Base-by-base conservation (phyloP, 2,797 vertebrate species). In the Anolis apletophallus region DNA sequence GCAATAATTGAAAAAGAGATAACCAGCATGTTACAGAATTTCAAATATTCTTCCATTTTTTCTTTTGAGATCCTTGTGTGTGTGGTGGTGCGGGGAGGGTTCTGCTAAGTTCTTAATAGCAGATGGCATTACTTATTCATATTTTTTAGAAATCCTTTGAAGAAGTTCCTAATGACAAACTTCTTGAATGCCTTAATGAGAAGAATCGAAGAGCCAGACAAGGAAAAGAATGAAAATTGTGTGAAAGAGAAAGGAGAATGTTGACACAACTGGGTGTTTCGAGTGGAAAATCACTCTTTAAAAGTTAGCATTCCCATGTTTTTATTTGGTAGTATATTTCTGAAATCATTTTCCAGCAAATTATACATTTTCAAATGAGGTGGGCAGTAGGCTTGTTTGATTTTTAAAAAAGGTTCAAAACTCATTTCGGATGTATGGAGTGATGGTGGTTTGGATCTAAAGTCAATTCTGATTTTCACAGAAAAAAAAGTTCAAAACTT, bases 91-190 rank as follows among this genome's bases (percentile, higher is more conserved):
- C 87, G 50, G 93, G 46, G 90, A 86, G 87, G 57, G 92, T 81
- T 73, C 78, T 91, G 82, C 34, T 89, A 92, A 91, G 77, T 80
- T 93, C 88, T 94, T 93, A 93, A 91, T 81, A 91, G 91, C 68
- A 92, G 91, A 93, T 84, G 77, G 92, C 72, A 94, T 96, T 94
- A 95, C 61, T 93, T 94, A 95, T 95, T 94, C 81, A 95, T 92
- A 93, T 88, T 93, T 93, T 92, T 81, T 88, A 91, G 93, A 91
- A 94, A 93, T 34, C 59, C 93, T 95, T 95, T 96, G 95, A 94
- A 92, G 90, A 94, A 94, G 90, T 92, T 94, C 57, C 79, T 94
- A 93, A 93, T 87, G 86, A 94, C 88, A 94, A 92, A 90, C 75
- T 92, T 93, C 75, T 92, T 68, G 84, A 90, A 93, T 85, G 83